Percentiles rank a stretch among this genome's conserved stretches.
Evolutionary conservation across 2,888 invertebrate species (phyloP).

Genomic region (Drosophila acutilabella): DNA sequence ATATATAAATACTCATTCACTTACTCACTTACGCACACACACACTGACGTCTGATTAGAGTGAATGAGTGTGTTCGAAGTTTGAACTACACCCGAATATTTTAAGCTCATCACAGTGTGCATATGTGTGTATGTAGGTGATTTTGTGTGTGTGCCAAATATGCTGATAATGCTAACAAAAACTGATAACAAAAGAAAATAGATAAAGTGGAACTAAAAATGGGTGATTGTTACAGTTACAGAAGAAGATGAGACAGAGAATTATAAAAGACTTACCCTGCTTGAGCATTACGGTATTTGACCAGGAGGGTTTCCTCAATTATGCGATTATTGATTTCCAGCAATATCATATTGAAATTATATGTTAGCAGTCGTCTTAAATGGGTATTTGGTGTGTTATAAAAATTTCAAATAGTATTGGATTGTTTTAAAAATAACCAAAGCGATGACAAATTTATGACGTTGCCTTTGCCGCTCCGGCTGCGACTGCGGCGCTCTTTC

Average conservation of each 20-base stretch:
- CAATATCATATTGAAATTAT: slow-evolving; percentile 90
- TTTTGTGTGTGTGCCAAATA: slow-evolving; percentile 18
- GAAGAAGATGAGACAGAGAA: slow-evolving; percentile 12
- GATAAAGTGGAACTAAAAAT: slow-evolving; percentile 53
- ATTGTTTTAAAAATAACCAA: slow-evolving; percentile 43
- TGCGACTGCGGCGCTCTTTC: slow-evolving; percentile 64
- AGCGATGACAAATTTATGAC: slow-evolving; percentile 79
- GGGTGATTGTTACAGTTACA: slow-evolving; percentile 50
- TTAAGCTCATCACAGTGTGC: slow-evolving; percentile 2
- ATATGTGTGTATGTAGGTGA: not conserved
- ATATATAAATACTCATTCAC: slow-evolving; percentile 10
- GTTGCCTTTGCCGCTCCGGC: slow-evolving; percentile 74
- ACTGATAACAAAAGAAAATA: slow-evolving; percentile 50
- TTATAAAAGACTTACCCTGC: slow-evolving; percentile 90
- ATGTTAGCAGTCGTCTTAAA: slow-evolving; percentile 8
- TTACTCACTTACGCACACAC: slow-evolving; percentile 4
- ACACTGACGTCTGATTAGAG: slow-evolving; percentile 22
- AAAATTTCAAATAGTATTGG: slow-evolving; percentile 29
- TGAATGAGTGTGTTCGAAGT: slow-evolving; percentile 52
- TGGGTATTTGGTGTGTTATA: slow-evolving; percentile 14
- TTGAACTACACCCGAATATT: slow-evolving; percentile 60
- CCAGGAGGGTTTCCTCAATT: slow-evolving; percentile 97
- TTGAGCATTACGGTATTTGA: slow-evolving; percentile 98
- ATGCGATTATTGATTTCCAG: slow-evolving; percentile 99
- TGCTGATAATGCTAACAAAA: slow-evolving; percentile 50